These are phyloP conservation scores for Lacerta bilineata DNA, from an alignment of 2,797 vertebrate species.

Conservation along the genomic window DNA sequence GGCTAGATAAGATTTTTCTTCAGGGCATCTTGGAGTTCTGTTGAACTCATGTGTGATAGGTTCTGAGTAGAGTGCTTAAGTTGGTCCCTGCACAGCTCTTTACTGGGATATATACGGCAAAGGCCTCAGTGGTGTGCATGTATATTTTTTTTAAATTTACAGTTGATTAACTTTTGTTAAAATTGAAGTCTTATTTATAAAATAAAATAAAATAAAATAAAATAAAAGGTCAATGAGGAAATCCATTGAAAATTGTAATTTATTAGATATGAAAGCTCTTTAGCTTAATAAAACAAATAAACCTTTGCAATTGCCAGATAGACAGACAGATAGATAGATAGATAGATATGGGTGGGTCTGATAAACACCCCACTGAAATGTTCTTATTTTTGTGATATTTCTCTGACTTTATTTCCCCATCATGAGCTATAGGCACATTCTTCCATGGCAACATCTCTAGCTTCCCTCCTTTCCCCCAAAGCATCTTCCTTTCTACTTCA, in stretches of 20 bases:
- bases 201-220: no score
- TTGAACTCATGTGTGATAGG: neutral
- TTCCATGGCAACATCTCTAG: constrained; percentile 55
- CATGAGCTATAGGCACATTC: constrained; percentile 53
- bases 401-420: constrained; percentile 66
- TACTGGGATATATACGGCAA: neutral
- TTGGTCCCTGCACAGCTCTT: neutral
- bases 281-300: neutral
- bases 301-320: neutral
- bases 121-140: neutral
- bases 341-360: constrained; percentile 40
- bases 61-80: neutral
- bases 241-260: neutral
- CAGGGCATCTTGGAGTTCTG: neutral
- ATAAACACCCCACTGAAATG: constrained; percentile 48
- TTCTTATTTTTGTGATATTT: constrained; percentile 43
- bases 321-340: constrained; percentile 34
- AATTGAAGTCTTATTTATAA: no score
- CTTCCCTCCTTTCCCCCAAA: neutral
- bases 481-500: constrained; percentile 43
- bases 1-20: neutral
- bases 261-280: neutral
- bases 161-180: neutral
- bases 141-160: neutral
- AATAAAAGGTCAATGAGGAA: neutral